Evolutionary conservation across 2,888 invertebrate genomes (phyloP), one percentile per base, ranked within the genome.

Genomic region (Chrysomela aeneicollis): DNA sequence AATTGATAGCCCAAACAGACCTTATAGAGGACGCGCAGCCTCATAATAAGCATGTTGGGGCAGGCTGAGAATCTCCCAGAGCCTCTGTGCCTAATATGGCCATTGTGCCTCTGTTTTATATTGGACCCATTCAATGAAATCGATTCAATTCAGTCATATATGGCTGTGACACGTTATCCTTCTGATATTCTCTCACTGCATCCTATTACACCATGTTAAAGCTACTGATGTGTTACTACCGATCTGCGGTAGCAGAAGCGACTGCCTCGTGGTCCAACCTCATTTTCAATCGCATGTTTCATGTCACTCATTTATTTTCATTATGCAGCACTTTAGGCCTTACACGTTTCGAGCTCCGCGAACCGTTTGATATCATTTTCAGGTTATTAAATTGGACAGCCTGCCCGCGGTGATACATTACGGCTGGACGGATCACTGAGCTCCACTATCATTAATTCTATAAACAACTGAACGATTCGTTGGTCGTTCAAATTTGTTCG

Each of bases 361-460:
- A 42, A 21, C 46, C 57, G 22, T 57, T 37, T 47, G 57, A 57
- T 57, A 57, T 57, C 57, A 51, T 63, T 66, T 59, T 60, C 32
- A 46, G 64, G 46, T 42, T 63, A 71, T 72, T 67, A 60, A 66
- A 69, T 70, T 66, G 62, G 71, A 67, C 64, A 70, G 64, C 4
- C 67, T 68, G 69, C 71, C 69, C 70, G 70, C 70, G 71, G 72
- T 70, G 69, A 72, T 69, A 15, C 42, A 15, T 15, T 42, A 42
- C 6, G 8, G n/a, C 42, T 15, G 3, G 42, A n/a, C 42, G 15
- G 42, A 15, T 15, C 6, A 42, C 42, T 2, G 15, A 42, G 15
- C 42, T 26, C 4, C 26, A 26, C 26, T 42, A 15, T 35, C 35
- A 35, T 35, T 35, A 35, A 9, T 35, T 9, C 35, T 2, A n/a